Percentiles rank a stretch among this genome's conserved stretches.
phyloP scores from a whole-genome alignment of 2,113 vertebrate genomes.

The Heloderma charlesbogerti region DNA sequence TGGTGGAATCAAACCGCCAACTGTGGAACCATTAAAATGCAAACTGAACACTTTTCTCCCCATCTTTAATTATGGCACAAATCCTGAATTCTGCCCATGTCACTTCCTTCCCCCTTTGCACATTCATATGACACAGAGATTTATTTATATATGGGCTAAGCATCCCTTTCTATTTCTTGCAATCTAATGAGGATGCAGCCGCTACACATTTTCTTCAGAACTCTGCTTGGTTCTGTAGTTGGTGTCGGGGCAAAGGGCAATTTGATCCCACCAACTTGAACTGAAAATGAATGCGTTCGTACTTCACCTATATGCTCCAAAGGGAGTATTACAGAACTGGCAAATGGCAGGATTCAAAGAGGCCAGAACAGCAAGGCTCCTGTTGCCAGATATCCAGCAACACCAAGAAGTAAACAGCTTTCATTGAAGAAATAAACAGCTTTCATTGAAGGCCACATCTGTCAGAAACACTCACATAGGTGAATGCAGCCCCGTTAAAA shows the following conservation, averaged over 20 bases:
- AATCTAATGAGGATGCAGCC: background rate
- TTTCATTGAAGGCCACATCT: too few species aligned
- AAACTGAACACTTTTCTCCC: too few species aligned
- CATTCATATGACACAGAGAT: background rate
- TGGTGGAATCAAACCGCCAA: too few species aligned
- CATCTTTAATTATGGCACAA: too few species aligned
- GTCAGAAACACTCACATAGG: too few species aligned
- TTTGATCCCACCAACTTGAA: background rate
- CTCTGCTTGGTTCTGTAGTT: background rate
- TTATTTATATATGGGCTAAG: background rate
- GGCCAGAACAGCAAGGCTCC: background rate
- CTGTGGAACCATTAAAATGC: too few species aligned
- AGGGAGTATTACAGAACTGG: background rate
- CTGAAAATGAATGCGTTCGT: background rate
- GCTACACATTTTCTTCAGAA: background rate
- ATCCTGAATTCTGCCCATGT: background rate
- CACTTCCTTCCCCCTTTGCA: background rate
- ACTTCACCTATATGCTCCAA: background rate
- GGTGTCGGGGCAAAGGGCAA: too few species aligned
- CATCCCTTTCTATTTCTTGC: background rate
- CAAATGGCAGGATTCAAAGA: too few species aligned
- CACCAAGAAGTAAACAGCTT: too few species aligned
- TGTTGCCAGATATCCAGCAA: too few species aligned
- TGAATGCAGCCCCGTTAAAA: too few species aligned
- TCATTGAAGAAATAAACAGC: too few species aligned